Evolutionary conservation across 2,797 vertebrate species (phyloP).

Genomic region (Australoheros facetus): DNA sequence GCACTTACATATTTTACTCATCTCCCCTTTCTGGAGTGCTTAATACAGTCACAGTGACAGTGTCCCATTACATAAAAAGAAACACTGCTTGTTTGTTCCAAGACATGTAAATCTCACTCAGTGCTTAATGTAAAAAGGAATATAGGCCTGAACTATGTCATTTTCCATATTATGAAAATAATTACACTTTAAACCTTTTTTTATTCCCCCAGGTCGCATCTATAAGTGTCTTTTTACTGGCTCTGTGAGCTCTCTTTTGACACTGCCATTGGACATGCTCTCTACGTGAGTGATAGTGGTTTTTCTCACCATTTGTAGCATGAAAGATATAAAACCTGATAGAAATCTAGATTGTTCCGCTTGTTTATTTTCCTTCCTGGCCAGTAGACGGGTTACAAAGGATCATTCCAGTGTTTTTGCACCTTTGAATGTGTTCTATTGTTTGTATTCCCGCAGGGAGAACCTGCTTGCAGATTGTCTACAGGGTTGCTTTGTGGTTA

Average conservation of each 20-base stretch:
- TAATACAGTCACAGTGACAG: neutral
- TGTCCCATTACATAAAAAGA: slow-evolving; percentile 7
- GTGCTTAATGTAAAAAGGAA: neutral
- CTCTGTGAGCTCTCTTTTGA: slow-evolving; percentile 99
- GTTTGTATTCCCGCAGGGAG: slow-evolving; percentile 80
- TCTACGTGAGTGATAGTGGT: slow-evolving; percentile 92
- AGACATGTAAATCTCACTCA: slow-evolving; percentile 7
- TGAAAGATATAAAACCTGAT: neutral
- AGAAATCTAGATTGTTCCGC: neutral
- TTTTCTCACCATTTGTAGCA: neutral
- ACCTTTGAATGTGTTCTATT: neutral
- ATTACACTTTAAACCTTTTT: neutral
- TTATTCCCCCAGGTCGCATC: slow-evolving; percentile 88
- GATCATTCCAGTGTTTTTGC: neutral
- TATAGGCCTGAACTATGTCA: neutral
- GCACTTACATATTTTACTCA: neutral
- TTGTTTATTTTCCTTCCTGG: neutral
- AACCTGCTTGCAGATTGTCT: slow-evolving; percentile 98
- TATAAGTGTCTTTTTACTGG: slow-evolving; percentile 99
- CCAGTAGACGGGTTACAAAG: neutral
- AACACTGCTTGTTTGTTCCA: neutral
- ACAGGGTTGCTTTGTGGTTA: slow-evolving; percentile 98
- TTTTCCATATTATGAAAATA: neutral
- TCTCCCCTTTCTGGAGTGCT: neutral
- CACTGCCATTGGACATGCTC: slow-evolving; percentile 97